Evolutionary conservation across 2,888 invertebrate species (phyloP).

Genomic region (Rotaria sp.): DNA sequence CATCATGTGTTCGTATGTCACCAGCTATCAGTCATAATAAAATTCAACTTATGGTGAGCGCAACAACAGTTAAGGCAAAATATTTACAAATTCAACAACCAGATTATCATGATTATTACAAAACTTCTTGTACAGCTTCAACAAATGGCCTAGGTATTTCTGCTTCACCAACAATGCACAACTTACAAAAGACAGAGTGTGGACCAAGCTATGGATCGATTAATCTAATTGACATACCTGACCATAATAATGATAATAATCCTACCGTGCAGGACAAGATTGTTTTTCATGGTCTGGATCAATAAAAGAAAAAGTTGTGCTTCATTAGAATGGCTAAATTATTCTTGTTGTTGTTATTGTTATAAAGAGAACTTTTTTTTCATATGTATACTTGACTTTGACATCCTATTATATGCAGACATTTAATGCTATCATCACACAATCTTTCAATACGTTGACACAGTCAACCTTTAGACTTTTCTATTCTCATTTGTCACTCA

Average conservation of each 20-base stretch:
- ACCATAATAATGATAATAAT: background rate
- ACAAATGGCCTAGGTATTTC: background rate
- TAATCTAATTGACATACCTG: background rate
- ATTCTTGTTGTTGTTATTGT: background rate
- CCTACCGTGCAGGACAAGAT: background rate
- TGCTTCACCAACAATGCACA: background rate
- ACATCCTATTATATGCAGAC: background rate
- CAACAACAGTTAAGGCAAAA: background rate
- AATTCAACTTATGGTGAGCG: background rate
- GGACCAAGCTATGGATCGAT: background rate
- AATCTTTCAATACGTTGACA: background rate
- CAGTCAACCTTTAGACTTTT: background rate
- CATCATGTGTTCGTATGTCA: background rate
- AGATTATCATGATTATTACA: background rate
- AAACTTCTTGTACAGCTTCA: background rate
- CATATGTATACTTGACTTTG: background rate
- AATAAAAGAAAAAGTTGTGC: no score
- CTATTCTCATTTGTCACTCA: background rate
- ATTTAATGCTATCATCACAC: no score
- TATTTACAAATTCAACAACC: background rate
- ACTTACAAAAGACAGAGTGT: background rate
- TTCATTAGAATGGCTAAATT: background rate
- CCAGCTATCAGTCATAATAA: no score
- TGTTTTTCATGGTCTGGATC: background rate
- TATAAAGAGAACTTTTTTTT: background rate